Evolutionary conservation across 2,888 invertebrate species (phyloP), one percentile per base, ranked within the genome.

Genomic region (Tipula helvola): DNA sequence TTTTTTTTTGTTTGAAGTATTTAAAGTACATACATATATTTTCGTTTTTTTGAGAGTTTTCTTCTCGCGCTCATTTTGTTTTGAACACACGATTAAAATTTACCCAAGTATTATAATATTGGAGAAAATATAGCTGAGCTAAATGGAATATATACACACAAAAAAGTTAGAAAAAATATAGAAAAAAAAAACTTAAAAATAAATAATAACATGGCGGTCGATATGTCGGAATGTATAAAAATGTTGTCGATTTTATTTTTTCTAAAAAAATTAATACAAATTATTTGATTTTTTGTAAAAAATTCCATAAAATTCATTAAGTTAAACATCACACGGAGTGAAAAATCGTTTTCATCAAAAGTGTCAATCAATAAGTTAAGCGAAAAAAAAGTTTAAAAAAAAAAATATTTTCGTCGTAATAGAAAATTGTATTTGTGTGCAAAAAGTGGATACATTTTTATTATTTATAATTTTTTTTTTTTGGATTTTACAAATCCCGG

Each of bases 151-250:
- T 52, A 52, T 52, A 85, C 36, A 83, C 36, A 85, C 84, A 41
- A 85, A 36, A 83, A 85, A 85, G 41, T 42, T 42, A 85, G 41
- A 85, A 42, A 85, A 28, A 28, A 28, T 28, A 28, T 28, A 28
- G 28, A 28, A 28, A 28, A 28, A 41, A 84, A 41, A 83, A 71
- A 71, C 71, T 28, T 71, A 28, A 71, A 52, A 71, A 71, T 71
- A 84, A 42, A 85, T 85, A 85, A 85, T 85, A 85, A 85, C 42
- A 85, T 85, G 85, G 85, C 85, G 85, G 85, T 85, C 85, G 85
- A 85, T 71, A 71, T 85, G 85, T 85, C 85, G 85, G 85, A 42
- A 71, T 71, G 71, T 71, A 71, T 71, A 71, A 28, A 71, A 28
- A 71, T 71, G 1, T 71, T 71, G 71, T 71, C 71, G 71, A 71